Base-by-base conservation (phyloP, 2,797 vertebrate genomes). In the Alca torda region DNA sequence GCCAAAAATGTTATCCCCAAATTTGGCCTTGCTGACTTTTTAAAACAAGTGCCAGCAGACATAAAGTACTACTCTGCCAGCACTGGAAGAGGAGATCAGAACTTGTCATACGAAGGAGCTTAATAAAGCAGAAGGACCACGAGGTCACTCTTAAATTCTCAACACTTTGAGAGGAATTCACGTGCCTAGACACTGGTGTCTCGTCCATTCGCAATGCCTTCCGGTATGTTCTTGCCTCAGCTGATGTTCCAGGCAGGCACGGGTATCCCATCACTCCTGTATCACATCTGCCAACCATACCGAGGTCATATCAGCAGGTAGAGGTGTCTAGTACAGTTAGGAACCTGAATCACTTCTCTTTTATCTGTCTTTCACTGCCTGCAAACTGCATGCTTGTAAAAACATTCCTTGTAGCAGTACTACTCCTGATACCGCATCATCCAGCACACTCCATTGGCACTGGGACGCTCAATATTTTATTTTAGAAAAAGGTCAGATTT, bases 161-260 rank as follows among this genome's bases (percentile, higher is more conserved):
- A 19, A 11, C 11, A 7, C 19, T 64, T 72, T n/a, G 12, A 74
- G n/a, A 81, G 28, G 50, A 69, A 89, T n/a, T 67, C 8, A 37
- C 0, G 0, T 23, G 12, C 43, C 35, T 28, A 23, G 12, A 26
- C 20, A 37, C 26, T 11, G 23, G 15, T 13, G 6, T 23, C 21
- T 35, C 24, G 20, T 12, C 10, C n/a, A 39, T 33, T 30, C 35
- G 6, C 4, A 9, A 6, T n/a, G 13, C n/a, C 63, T 67, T 50
- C 35, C 9, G 48, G 10, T 51, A 16, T 59, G 53, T 64, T 87
- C 24, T 57, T 30, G 17, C 39, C n/a, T 67, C 74, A 57, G 37
- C 28, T 57, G 46, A 86, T 41, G 16, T 70, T 63, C 45, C 48
- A 79, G 51, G 12, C 45, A 26, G 35, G 18, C 23, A 53, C 0